phyloP scores from a whole-genome alignment of 92 coral and sea anemone genomes.

The Montipora capitata region DNA sequence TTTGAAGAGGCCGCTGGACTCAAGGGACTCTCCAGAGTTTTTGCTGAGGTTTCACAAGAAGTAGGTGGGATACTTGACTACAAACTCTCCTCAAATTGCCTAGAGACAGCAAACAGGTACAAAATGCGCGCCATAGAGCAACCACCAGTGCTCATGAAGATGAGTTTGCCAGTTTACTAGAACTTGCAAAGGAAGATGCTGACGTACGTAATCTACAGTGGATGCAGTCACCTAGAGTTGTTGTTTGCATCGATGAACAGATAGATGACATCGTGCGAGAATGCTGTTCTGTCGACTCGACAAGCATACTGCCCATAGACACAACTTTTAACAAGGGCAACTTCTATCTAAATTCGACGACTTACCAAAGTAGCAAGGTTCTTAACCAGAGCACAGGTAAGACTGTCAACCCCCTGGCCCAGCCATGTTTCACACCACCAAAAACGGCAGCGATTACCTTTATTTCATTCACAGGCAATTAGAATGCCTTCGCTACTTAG shows the following conservation, averaged over 20 bases:
- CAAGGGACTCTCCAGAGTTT: slow-evolving; percentile 67
- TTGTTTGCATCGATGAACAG: slow-evolving; percentile 43
- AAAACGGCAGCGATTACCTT: slow-evolving; percentile 8
- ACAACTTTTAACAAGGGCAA: slow-evolving; percentile 42
- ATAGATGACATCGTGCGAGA: slow-evolving; percentile 23
- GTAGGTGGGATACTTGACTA: slow-evolving; percentile 58
- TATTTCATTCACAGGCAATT: slow-evolving; percentile 71
- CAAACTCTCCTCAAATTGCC: not conserved
- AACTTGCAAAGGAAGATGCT: slow-evolving; percentile 33
- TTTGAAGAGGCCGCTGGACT: slow-evolving; percentile 17
- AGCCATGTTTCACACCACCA: slow-evolving; percentile 37
- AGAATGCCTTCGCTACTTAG: slow-evolving; percentile 51
- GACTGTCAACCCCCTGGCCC: slow-evolving; percentile 44
- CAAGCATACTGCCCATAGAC: slow-evolving; percentile 33
- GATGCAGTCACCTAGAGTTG: slow-evolving; percentile 73
- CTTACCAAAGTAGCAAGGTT: not conserved
- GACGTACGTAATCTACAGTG: slow-evolving; percentile 66
- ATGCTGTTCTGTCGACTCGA: no score
- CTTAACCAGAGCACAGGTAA: slow-evolving; percentile 16
- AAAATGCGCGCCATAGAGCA: slow-evolving; percentile 46
- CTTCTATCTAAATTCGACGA: slow-evolving; percentile 23
- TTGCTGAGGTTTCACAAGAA: slow-evolving; percentile 35
- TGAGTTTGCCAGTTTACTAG: slow-evolving; percentile 28
- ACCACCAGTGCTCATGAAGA: slow-evolving; percentile 25
- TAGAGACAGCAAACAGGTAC: slow-evolving; percentile 65